Percentiles rank a stretch among this genome's conserved stretches.
phyloP scores from a whole-genome alignment of 92 coral and sea anemone genomes.

The Parazoanthus atlanticus region DNA sequence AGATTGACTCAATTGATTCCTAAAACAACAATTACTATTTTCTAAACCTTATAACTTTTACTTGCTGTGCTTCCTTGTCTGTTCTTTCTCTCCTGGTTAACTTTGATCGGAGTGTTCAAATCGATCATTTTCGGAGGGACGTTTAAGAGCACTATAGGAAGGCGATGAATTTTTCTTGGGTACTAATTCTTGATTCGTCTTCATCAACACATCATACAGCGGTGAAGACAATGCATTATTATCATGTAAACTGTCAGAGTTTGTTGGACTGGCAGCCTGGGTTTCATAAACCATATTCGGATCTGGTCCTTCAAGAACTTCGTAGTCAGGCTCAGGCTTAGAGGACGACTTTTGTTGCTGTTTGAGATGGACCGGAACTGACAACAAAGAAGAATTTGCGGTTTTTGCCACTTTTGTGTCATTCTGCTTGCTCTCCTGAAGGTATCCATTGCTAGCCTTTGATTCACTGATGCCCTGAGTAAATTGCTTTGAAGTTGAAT shows the following conservation, averaged over 20 bases:
- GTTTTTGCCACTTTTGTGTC: background rate
- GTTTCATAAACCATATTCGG: background rate
- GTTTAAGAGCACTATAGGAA: background rate
- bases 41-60: background rate
- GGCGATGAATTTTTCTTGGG: background rate
- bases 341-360: background rate
- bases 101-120: background rate
- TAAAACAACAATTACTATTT: too few species aligned
- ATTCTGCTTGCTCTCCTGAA: background rate
- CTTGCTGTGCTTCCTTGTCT: background rate
- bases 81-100: background rate
- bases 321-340: background rate
- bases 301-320: conserved; percentile 3
- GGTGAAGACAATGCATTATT: background rate
- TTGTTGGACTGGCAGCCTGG: background rate
- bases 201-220: background rate
- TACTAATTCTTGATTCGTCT: background rate
- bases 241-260: background rate
- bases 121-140: background rate
- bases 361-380: background rate
- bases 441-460: background rate
- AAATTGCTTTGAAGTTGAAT: background rate
- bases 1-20: too few species aligned
- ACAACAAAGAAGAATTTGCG: background rate
- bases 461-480: background rate